A percentile compares a stretch with the other conserved stretches of the same genome.
Evolutionary conservation across 1,140 invertebrate genomes (phyloP).

Genomic region (Drosophila varians): DNA sequence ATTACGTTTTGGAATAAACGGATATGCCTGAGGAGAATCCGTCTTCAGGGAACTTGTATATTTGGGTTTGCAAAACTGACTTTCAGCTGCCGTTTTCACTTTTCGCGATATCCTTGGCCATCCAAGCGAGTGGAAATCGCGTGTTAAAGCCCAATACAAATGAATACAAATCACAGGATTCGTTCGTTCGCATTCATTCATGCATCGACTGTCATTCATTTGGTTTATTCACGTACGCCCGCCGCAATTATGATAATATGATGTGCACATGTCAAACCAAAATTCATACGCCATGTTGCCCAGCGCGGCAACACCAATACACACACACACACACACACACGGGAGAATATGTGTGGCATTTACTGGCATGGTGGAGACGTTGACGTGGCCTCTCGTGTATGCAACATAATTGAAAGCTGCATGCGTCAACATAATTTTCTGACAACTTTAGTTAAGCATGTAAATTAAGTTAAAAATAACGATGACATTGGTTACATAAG

Average conservation of each 20-base stretch:
- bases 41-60: too few relatives aligned
- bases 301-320: not conserved
- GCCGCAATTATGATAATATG: constrained; percentile 73
- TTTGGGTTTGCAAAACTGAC: not conserved
- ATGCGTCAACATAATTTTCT: constrained; percentile 81
- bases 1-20: too few relatives aligned
- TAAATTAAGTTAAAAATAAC: constrained; percentile 82
- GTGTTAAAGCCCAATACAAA: constrained; percentile 12
- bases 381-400: constrained; percentile 54
- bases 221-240: constrained; percentile 43
- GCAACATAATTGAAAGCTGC: constrained; percentile 81
- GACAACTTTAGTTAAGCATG: constrained; percentile 82
- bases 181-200: constrained; percentile 26
- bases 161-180: constrained; percentile 19
- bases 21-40: too few relatives aligned
- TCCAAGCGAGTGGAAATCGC: not conserved
- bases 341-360: not conserved
- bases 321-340: constrained; percentile 6
- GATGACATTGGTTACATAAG: constrained; percentile 81
- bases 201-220: constrained; percentile 43
- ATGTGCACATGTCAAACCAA: constrained; percentile 67
- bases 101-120: not conserved
- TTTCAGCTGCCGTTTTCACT: not conserved
- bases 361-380: not conserved
- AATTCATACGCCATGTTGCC: constrained; percentile 66